Base-by-base conservation (phyloP, 2,113 vertebrate species). In the Gymnarchus niloticus region DNA sequence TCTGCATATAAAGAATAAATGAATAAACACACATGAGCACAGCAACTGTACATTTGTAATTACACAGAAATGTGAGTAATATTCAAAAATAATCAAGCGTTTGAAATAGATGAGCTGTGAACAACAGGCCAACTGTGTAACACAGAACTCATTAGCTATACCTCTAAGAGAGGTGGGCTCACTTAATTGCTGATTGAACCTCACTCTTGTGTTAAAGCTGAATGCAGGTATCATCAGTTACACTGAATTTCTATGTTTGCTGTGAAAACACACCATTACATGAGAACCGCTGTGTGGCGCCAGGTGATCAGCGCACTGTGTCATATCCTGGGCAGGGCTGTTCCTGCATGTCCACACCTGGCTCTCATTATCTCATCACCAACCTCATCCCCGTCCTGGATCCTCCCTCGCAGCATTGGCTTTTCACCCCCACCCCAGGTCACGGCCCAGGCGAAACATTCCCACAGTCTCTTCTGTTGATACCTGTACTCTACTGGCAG, bases 381-480 rank as follows among this genome's bases (percentile, higher is more conserved):
- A 2, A 3, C 77, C 14, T 25, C 9, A 25, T 46, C 59, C 48
- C 81, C 49, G 23, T 59, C 57, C 19, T 46, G 44, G 56, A 61
- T 19, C 44, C 8, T 25, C 80, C 80, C 54, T 25, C 4, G 1
- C 21, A 17, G 48, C 46, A 46, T 52, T 28, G 1, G 19, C 56
- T 28, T 21, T n/a, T 10, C 81, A 49, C 49, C 52, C 91, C 93
- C 89, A 91, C 92, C 93, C 92, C 87, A 46, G 90, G 93, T 94
- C 93, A 89, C 91, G 90, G 89, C 49, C 88, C 93, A 93, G 91
- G 91, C 89, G 90, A 84, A 93, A 93, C 92, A 90, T 95, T 96
- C 95, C 94, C 95, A 96, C 80, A 33, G 80, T 6, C 28, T 23
- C 51, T 10, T n/a, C 14, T 3, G 51, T 51, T 25, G 8, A 48